Evolutionary conservation across 2,888 invertebrate genomes (phyloP).

Genomic region (Agrotis ipsilon): DNA sequence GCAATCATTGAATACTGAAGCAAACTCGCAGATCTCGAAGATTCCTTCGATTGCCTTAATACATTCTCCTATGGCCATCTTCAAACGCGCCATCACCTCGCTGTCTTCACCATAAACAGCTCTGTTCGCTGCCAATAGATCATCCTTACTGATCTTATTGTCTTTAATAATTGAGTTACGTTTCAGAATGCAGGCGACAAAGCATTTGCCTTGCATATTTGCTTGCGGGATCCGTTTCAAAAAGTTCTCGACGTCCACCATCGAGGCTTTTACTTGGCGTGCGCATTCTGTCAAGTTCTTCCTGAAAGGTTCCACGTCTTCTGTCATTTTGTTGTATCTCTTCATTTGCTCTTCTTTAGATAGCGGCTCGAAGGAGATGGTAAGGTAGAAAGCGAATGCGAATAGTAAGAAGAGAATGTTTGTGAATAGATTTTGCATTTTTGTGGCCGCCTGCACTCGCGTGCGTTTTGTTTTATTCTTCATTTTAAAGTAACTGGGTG

Average conservation of each 20-base stretch:
- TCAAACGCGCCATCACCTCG: constrained; percentile 80
- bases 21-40: constrained; percentile 87
- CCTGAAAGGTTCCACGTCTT: constrained; percentile 85
- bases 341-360: constrained; percentile 83
- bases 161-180: constrained; percentile 82
- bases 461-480: constrained; percentile 69
- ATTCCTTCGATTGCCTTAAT: constrained; percentile 75
- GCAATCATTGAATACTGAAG: constrained; percentile 87
- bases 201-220: constrained; percentile 83
- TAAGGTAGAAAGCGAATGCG: constrained; percentile 69
- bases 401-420: constrained; percentile 71
- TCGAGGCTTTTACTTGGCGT: constrained; percentile 82
- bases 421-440: constrained; percentile 70
- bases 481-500: constrained; percentile 63
- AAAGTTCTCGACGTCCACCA: constrained; percentile 83
- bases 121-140: constrained; percentile 80
- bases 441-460: constrained; percentile 54
- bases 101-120: constrained; percentile 83
- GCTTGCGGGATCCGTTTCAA: constrained; percentile 83
- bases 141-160: constrained; percentile 78
- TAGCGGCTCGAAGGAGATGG: constrained; percentile 78
- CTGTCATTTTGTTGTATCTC: constrained; percentile 76
- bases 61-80: constrained; percentile 80
- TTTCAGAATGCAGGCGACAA: constrained; percentile 86
- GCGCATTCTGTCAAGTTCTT: constrained; percentile 85